Base-by-base conservation (phyloP, 2,113 vertebrate genomes). In the Podarcis muralis region DNA sequence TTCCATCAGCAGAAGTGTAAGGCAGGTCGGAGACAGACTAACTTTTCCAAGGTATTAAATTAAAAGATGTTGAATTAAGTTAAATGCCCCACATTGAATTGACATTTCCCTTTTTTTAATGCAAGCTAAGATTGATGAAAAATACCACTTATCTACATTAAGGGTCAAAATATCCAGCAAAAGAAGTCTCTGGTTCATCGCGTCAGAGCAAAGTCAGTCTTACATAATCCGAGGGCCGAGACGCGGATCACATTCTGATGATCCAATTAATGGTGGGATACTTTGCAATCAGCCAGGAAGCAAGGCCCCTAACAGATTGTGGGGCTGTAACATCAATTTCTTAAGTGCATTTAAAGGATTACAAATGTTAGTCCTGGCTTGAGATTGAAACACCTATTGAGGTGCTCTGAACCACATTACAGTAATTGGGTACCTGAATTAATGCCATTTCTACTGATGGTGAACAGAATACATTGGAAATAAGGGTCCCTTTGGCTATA, bases 331-430 rank as follows among this genome's bases (percentile, higher is more conserved):
- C 97, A 98, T 98, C 99, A 99, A 99, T 99, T 98, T 99, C 97
- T 97, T 99, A 99, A 99, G 99, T 99, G 99, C 99, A 99, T 99
- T 99, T 99, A 99, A 98, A 98, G 98, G 98, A 99, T 99, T 99
- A 99, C 97, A 98, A 98, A 97, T 97, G 98, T 97, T 97, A 96
- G 97, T 97, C 96, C 97, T 95, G 96, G 97, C 95, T 97, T 96
- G 92, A 97, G 97, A 97, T 92, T 95, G 95, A 97, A 97, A 98
- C 97, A 98, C 97, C 97, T 97, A 96, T 95, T 81, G 95, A 96
- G 96, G 96, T 96, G 96, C 96, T 97, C 95, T 95, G 96, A 96
- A 95, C 97, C 97, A 96, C 98, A 98, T 98, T 98, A 98, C 96
- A 93, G 97, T 98, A 98, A 98, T 98, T 98, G 98, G 97, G 96